Base-by-base conservation (phyloP, 2,888 invertebrate genomes). In the Chloroclysta siterata region DNA sequence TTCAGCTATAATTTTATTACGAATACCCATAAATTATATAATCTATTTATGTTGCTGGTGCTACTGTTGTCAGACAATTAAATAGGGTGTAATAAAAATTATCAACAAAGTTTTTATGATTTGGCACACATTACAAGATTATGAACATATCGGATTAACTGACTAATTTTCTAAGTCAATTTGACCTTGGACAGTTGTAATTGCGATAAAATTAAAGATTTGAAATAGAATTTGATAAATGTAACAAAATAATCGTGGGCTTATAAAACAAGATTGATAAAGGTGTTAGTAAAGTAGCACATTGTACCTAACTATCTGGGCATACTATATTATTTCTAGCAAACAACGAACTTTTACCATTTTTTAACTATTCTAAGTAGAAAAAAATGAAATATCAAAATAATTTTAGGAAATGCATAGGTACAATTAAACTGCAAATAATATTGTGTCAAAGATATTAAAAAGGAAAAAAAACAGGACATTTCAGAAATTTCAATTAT, bases 41-140 rank as follows among this genome's bases (percentile, higher is more conserved):
- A 44, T 15, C 15, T 44, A 44, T 15, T 2, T 39, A 39, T 8
- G 15, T 14, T 15, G 36, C 36, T 39, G 44, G 4, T 15, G 44
- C 47, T 47, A 47, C 47, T 47, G 17, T 22, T 47, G 47, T 15
- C 14, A 44, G 8, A 44, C 44, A 15, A 44, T 42, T 15, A 15
- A 44, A 44, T 15, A 44, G 15, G 14, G 15, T 15, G 15, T 44
- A 44, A 14, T 15, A 44, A 44, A 15, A 44, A 15, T 44, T 44
- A 44, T 44, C 44, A 15, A 15, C 44, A 44, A 5, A 42, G n/a
- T 5, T 44, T 44, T 44, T 44, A 44, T 33, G 39, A 56, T 22
- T 52, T 58, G 29, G 44, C 51, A 33, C 44, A 44, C 33, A 52
- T 52, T n/a, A 36, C 15, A 28, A 51, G 29, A 51, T 51, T 58